phyloP scores from a whole-genome alignment of 2,797 vertebrate species.

The Pangasius krempfi region DNA sequence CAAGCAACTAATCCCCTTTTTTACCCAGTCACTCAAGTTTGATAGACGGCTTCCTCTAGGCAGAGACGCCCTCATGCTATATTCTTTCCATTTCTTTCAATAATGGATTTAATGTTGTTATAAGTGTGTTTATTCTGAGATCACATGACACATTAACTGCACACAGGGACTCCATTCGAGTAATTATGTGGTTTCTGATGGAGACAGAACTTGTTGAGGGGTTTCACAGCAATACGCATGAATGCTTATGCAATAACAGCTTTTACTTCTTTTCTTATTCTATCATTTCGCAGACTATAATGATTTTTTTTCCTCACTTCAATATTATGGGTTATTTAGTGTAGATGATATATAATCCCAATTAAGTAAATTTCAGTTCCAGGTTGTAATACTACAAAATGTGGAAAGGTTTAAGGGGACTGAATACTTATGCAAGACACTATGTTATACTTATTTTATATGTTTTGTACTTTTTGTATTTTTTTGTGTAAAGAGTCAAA shows the following conservation, averaged over 20 bases:
- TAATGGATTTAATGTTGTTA: background rate
- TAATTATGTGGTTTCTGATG: background rate
- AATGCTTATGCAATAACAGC: background rate
- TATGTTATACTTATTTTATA: background rate
- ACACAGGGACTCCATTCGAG: background rate
- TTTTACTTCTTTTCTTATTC: background rate
- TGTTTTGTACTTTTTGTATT: too few species aligned
- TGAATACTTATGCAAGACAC: background rate
- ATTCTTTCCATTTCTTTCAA: background rate
- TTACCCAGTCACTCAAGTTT: background rate
- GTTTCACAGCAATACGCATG: background rate
- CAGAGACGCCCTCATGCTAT: background rate
- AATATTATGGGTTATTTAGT: background rate
- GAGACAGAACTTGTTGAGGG: background rate
- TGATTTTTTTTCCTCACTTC: too few species aligned
- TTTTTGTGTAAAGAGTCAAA: background rate
- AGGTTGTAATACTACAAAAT: background rate
- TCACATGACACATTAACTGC: background rate
- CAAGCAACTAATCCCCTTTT: background rate
- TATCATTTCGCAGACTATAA: background rate
- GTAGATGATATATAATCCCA: background rate
- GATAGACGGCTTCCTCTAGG: background rate
- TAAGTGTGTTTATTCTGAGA: background rate
- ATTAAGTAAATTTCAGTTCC: background rate
- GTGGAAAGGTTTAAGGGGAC: background rate